Evolutionary conservation across 2,888 invertebrate species (phyloP), one percentile per base, ranked within the genome.

Genomic region (Erebia ligea): DNA sequence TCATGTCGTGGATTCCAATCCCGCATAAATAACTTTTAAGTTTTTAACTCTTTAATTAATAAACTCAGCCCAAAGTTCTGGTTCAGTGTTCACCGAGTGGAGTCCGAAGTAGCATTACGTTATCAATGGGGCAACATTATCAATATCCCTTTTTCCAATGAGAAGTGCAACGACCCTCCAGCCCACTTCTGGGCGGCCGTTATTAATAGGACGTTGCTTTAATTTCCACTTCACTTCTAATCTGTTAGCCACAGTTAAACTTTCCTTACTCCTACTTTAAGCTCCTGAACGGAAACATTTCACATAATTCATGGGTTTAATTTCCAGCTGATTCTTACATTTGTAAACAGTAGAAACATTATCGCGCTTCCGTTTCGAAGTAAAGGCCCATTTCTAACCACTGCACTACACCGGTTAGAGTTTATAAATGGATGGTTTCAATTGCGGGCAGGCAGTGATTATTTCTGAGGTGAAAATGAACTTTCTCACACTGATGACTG

Each of bases 381-480:
- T 79, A 81, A 82, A 79, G 80, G 80, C 81, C 80, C 82, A 86
- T 85, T 80, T 81, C 78, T 79, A 79, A 76, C 74, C 76, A 78
- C 76, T 79, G 56, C 76, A 78, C 76, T 79, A 19, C 65, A 65
- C 65, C 65, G 74, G 79, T 80, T 77, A 75, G 48, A 64, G 81
- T 79, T 79, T 80, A 79, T 71, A 74, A 86, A 86, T 84, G 78
- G 79, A 81, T 78, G 83, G 84, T 86, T 87, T 84, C 85, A 84
- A 86, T 84, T 82, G 81, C 82, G 80, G 80, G 79, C 82, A 80
- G 80, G 79, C 77, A 80, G 79, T 83, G 78, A 87, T 88, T 87
- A 88, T 83, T 84, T 82, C 79, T 76, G 68, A 72, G 79, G 85
- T 86, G 86, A 86, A 87, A 88, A 86, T 82, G 78, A 78, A 84